Evolutionary conservation across 2,888 invertebrate genomes (phyloP), one percentile per base, ranked within the genome.

Genomic region (Agrenia bidenticulata): DNA sequence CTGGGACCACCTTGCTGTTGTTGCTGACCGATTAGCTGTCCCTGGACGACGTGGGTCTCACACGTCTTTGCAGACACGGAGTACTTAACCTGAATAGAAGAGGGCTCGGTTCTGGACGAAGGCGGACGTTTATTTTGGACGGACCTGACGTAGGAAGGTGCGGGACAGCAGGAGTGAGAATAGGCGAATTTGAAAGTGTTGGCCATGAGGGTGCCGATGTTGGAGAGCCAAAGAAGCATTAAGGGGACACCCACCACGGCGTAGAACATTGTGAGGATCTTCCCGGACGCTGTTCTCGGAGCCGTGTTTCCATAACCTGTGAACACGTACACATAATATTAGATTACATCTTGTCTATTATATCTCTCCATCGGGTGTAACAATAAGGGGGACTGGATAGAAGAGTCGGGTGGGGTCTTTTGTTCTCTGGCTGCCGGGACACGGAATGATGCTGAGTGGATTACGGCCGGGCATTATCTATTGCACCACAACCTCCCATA

Each of bases 181-280:
- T 88, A 88, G 65, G 88, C 86, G 77, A 87, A 84, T 75, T 88
- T 85, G 66, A 92, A 88, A 13, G 88, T 85, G 56, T 88, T 86
- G 9, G 93, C 93, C 77, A 94, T 83, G 24, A 91, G 83, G 9
- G 89, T 88, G 7, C 93, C 93, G 59, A 93, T 84, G 71, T 90
- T 90, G 15, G 92, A 91, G 76, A 94, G 82, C 78, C 92, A 91
- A 61, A 93, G 87, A 75, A 94, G 82, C 83, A 92, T 91, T 63
- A 94, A 81, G 4, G 94, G 94, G 57, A 94, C 92, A 15, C 93
- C 93, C 64, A 93, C 85, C 62, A 92, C 85, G 17, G 93, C 92
- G 79, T 94, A 94, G 42, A 91, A 83, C 78, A 94, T 92, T 2
- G 93, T 92, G 19, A 90, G 87, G 27, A 91, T 85, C 79, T 92